phyloP scores from a whole-genome alignment of 2,113 vertebrate genomes.

The Peucedramus taeniatus region DNA sequence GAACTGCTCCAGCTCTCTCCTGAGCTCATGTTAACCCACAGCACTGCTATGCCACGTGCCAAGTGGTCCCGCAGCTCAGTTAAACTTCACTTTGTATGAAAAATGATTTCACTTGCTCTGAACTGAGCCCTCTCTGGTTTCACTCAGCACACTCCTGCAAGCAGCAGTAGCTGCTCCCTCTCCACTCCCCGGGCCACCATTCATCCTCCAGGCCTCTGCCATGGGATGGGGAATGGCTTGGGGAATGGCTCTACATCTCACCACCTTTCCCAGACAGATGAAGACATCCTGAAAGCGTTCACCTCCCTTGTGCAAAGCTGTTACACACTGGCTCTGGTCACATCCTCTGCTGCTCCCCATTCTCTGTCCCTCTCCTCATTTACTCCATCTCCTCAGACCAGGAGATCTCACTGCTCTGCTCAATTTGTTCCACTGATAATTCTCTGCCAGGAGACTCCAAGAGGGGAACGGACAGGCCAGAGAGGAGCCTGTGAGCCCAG shows the following conservation, averaged over 20 bases:
- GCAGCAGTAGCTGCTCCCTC: not conserved
- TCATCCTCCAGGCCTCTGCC: not conserved
- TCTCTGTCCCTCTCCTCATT: not conserved
- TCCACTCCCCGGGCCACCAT: not conserved
- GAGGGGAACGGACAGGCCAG: not conserved
- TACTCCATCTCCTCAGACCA: not conserved
- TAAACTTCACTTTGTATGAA: not conserved
- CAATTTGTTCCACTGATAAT: not conserved
- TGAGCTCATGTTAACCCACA: not conserved
- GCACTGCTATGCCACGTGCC: accelerated
- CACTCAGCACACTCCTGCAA: not conserved
- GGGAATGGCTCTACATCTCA: accelerated
- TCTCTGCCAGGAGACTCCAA: not conserved
- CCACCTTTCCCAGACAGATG: not conserved
- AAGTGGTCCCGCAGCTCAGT: not conserved
- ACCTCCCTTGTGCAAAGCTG: not conserved
- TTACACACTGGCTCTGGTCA: accelerated
- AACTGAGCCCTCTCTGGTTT: not conserved
- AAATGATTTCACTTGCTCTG: not conserved
- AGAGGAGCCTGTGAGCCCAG: not conserved
- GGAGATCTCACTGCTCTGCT: too few species aligned
- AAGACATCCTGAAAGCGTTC: accelerated
- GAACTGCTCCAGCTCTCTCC: not conserved
- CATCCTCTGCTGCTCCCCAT: accelerated
- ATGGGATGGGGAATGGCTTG: accelerated